phyloP scores from a whole-genome alignment of 2,888 invertebrate species.

The Volucella inflata region DNA sequence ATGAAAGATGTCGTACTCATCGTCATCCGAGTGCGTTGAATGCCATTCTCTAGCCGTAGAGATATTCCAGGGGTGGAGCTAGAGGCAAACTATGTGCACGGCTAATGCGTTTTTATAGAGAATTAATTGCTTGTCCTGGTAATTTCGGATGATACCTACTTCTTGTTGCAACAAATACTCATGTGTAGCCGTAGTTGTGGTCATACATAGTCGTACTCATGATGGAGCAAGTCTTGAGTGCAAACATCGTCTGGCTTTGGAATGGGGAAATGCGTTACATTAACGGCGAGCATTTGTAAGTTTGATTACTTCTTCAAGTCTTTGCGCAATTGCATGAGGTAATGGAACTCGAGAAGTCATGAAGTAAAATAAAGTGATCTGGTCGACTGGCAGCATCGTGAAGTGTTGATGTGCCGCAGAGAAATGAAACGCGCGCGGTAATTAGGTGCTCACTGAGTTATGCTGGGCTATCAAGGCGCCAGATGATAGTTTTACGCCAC shows the following conservation, averaged over 20 bases:
- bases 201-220: background rate
- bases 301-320: conserved; percentile 73
- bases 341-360: conserved; percentile 53
- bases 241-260: conserved; percentile 39
- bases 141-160: conserved; percentile 71
- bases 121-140: conserved; percentile 75
- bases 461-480: conserved; percentile 69
- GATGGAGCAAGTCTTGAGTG: conserved; percentile 30
- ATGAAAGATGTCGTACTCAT: conserved; percentile 48
- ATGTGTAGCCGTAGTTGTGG: no score
- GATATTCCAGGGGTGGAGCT: conserved; percentile 20
- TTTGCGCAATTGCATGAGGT: conserved; percentile 11
- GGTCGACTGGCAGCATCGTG: conserved; percentile 35
- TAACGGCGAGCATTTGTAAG: conserved; percentile 73
- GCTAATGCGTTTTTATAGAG: conserved; percentile 75
- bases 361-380: conserved; percentile 22
- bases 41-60: conserved; percentile 35
- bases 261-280: conserved; percentile 75
- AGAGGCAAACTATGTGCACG: conserved; percentile 48
- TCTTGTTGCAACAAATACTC: conserved; percentile 28
- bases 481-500: conserved; percentile 61
- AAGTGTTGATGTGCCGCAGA: conserved; percentile 56
- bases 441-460: conserved; percentile 71
- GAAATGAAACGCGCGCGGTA: conserved; percentile 47
- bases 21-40: conserved; percentile 31